phyloP scores from a whole-genome alignment of 2,113 vertebrate species.

The Spea bombifrons region DNA sequence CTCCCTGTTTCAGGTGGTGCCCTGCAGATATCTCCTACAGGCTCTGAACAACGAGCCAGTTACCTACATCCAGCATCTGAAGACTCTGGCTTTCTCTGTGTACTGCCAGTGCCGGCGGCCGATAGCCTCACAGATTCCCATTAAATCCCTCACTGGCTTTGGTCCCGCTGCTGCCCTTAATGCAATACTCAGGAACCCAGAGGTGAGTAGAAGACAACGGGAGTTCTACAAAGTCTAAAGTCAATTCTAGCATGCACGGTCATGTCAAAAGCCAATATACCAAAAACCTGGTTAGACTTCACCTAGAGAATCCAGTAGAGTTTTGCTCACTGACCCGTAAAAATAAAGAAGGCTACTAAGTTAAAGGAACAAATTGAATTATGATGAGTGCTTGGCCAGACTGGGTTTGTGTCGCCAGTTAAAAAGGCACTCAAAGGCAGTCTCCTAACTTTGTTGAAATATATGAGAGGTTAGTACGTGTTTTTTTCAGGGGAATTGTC shows the following conservation, averaged over 20 bases:
- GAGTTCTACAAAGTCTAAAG: too few species aligned
- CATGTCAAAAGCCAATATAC: too few species aligned
- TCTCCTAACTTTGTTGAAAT: too few species aligned
- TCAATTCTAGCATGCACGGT: too few species aligned
- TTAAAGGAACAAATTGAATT: too few species aligned
- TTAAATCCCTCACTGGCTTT: slow-evolving; percentile 95
- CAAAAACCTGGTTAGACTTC: too few species aligned
- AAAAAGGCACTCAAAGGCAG: too few species aligned
- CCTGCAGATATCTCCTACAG: slow-evolving; percentile 95
- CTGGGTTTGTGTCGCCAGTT: too few species aligned
- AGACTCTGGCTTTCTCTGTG: slow-evolving; percentile 91
- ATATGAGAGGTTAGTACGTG: too few species aligned
- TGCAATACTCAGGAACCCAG: slow-evolving; percentile 80
- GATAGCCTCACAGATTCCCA: slow-evolving; percentile 85
- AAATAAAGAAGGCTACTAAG: not conserved
- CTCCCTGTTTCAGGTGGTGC: slow-evolving; percentile 76
- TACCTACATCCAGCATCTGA: slow-evolving; percentile 92
- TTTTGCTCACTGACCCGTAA: not conserved
- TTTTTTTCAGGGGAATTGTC: too few species aligned
- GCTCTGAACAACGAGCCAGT: slow-evolving; percentile 89
- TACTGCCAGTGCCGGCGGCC: slow-evolving; percentile 92
- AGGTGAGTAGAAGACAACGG: slow-evolving; percentile 62
- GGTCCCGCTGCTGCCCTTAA: slow-evolving; percentile 86
- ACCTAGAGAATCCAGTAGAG: too few species aligned
- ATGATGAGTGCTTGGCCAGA: too few species aligned